Percentiles rank a stretch among this genome's conserved stretches.
These are phyloP conservation scores for Cherax destructor DNA, from an alignment of 1,140 invertebrate species.

Conservation along the genomic window DNA sequence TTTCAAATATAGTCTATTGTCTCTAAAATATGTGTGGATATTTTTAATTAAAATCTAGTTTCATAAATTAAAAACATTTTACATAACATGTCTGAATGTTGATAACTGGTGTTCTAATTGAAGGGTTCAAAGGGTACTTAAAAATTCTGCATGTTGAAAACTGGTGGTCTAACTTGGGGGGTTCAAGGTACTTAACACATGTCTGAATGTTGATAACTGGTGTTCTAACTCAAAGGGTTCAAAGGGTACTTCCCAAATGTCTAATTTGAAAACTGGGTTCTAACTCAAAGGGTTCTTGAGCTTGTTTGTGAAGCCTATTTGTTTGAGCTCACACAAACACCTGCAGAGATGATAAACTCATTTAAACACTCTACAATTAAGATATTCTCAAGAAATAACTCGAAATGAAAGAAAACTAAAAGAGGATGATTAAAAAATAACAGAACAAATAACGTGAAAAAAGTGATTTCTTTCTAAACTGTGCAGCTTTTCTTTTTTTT, in stretches of 20 bases:
- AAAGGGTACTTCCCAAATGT: conserved; percentile 82
- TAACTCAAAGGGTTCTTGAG: conserved; percentile 88
- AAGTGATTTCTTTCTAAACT: too few relatives aligned
- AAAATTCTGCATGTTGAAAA: conserved; percentile 94
- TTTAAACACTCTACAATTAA: neutral
- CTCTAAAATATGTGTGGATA: neutral
- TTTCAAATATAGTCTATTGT: too few relatives aligned
- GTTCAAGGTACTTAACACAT: conserved; percentile 80
- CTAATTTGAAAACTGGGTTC: conserved; percentile 91
- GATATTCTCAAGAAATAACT: too few relatives aligned
- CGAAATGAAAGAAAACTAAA: too few relatives aligned
- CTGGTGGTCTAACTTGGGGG: conserved; percentile 85
- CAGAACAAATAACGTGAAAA: too few relatives aligned
- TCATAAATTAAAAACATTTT: too few relatives aligned
- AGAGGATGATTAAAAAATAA: too few relatives aligned
- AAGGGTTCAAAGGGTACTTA: conserved; percentile 73
- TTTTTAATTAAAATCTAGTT: neutral
- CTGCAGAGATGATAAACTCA: conserved; percentile 76
- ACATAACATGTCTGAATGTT: conserved; percentile 90
- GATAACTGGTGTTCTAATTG: conserved; percentile 90
- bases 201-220: conserved; percentile 92
- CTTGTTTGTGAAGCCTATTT: conserved; percentile 96
- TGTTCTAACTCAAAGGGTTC: conserved; percentile 81
- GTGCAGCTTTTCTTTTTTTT: too few relatives aligned
- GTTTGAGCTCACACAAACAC: conserved; percentile 94